Percentiles rank a stretch among this genome's conserved stretches.
These are phyloP conservation scores for Loripinus fragilis DNA, from an alignment of 2,888 invertebrate genomes.

Conservation along the genomic window DNA sequence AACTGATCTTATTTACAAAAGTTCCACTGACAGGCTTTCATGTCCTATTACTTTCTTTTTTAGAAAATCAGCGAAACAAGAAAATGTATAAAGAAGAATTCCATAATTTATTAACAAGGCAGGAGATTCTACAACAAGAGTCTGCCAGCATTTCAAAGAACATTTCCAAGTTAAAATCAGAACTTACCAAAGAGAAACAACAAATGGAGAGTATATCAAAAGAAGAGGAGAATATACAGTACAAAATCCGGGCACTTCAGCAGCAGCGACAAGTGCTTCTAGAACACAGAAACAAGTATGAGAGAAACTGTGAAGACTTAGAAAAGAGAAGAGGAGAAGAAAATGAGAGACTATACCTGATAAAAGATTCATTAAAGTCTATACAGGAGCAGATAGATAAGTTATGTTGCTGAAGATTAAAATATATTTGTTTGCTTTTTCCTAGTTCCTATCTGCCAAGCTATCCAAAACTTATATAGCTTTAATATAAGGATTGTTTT, in stretches of 20 bases:
- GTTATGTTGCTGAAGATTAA: slow-evolving; percentile 19
- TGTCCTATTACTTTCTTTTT: no score
- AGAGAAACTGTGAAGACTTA: slow-evolving; percentile 46
- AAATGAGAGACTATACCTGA: slow-evolving; percentile 50
- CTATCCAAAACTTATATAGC: no score
- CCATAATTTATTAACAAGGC: slow-evolving; percentile 53
- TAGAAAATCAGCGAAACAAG: slow-evolving; percentile 13
- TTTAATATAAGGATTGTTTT: no score
- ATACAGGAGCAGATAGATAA: slow-evolving; percentile 58
- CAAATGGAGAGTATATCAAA: slow-evolving; percentile 52
- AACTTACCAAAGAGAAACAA: slow-evolving; percentile 46
- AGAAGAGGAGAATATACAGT: slow-evolving; percentile 46
- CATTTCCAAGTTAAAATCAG: slow-evolving; percentile 39
- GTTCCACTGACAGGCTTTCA: no score
- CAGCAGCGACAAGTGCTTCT: slow-evolving; percentile 41
- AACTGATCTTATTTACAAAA: no score
- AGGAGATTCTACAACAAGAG: slow-evolving; percentile 57
- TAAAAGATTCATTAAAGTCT: slow-evolving; percentile 55
- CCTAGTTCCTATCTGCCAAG: no score
- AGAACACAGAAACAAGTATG: slow-evolving; percentile 58
- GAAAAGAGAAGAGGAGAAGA: slow-evolving; percentile 45
- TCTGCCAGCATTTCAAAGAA: slow-evolving; percentile 31
- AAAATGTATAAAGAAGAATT: slow-evolving; percentile 41
- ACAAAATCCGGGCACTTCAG: slow-evolving; percentile 24
- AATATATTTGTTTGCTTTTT: no score